phyloP scores from a whole-genome alignment of 30 jellyfish, hydroid and myxozoan species.

The Hydractinia symbiolongicarpus region DNA sequence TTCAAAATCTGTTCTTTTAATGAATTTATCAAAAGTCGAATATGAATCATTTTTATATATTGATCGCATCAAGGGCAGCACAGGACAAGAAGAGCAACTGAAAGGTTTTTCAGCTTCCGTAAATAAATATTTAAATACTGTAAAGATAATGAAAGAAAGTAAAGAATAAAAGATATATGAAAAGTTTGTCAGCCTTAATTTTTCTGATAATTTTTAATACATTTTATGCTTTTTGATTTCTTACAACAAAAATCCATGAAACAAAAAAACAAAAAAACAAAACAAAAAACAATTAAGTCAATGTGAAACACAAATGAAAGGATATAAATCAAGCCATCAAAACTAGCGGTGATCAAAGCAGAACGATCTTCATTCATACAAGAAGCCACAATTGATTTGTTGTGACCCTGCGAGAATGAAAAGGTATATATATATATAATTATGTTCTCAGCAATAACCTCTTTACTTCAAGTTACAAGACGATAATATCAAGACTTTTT shows the following conservation, averaged over 20 bases:
- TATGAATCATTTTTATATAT: too few relatives aligned
- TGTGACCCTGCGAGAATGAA: conserved; percentile 77
- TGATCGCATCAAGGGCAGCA: too few relatives aligned
- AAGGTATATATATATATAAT: neutral
- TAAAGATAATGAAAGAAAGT: neutral
- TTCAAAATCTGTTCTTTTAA: too few relatives aligned
- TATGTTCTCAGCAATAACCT: too few relatives aligned
- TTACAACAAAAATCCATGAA: neutral
- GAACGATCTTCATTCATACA: conserved; percentile 66
- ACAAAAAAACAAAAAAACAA: neutral
- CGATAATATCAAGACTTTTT: too few relatives aligned
- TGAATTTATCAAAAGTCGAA: too few relatives aligned
- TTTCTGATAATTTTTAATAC: neutral
- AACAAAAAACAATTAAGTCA: neutral
- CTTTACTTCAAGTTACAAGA: too few relatives aligned
- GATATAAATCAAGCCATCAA: conserved; percentile 84
- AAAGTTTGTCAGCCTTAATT: neutral
- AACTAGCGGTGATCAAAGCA: conserved; percentile 72
- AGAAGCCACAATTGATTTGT: conserved; percentile 71
- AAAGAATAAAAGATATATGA: neutral
- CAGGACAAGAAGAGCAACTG: too few relatives aligned
- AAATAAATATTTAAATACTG: neutral
- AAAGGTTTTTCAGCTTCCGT: too few relatives aligned
- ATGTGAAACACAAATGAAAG: conserved; percentile 9
- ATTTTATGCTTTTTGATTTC: too few relatives aligned